A percentile compares a stretch with the other conserved stretches of the same genome.
Conservation (phyloP, 2,797 vertebrate species). For the Cossypha dichroa region DNA sequence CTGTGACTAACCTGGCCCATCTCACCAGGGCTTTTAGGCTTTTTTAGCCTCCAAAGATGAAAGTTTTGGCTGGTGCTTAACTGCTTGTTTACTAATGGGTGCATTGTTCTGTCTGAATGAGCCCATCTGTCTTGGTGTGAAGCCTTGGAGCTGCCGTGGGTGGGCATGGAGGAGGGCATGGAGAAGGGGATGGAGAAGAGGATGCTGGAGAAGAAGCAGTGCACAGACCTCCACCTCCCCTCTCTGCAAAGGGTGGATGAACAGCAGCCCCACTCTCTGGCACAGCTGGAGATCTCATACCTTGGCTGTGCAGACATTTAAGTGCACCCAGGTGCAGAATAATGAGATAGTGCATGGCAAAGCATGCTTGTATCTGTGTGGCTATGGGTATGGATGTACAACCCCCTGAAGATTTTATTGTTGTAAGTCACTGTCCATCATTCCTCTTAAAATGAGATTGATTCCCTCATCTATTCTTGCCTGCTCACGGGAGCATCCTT, state of each 20-base stretch:
- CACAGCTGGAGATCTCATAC: background rate
- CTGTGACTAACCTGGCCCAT: background rate
- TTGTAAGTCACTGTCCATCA: background rate
- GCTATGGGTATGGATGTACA: background rate
- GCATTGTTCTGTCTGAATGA: background rate
- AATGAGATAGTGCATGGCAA: background rate
- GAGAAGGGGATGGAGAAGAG: background rate
- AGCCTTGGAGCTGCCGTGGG: fast-evolving
- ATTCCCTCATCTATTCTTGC: slow-evolving; percentile 9
- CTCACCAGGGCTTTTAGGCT: background rate
- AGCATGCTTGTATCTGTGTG: background rate
- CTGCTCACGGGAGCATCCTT: background rate
- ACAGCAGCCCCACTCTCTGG: background rate
- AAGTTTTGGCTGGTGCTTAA: background rate
- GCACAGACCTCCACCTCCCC: background rate
- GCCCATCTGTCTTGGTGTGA: background rate
- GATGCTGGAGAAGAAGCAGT: background rate
- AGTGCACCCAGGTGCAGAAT: background rate
- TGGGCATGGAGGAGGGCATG: background rate
- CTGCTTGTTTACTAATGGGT: background rate
- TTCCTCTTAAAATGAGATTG: background rate
- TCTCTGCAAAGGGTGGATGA: background rate
- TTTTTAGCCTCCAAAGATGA: background rate
- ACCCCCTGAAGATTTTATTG: background rate
- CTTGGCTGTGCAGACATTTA: background rate